Conservation (phyloP, 2,888 invertebrate genomes). For the Adela reaumurella region DNA sequence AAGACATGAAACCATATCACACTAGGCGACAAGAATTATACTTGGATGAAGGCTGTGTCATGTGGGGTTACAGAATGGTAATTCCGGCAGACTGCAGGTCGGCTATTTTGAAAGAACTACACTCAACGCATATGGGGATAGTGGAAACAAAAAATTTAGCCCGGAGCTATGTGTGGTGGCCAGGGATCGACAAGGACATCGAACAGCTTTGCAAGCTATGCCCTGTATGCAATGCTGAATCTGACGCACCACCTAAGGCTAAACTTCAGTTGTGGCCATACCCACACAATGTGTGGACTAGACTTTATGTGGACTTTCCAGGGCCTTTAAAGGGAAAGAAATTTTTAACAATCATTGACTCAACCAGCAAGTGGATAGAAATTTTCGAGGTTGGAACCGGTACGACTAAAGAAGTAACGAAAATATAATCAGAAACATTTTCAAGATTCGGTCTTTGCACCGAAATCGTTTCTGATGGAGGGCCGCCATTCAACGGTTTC, state of each 20-base stretch:
- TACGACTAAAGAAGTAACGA: background rate
- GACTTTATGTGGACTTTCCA: background rate
- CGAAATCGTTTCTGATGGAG: constrained; percentile 2
- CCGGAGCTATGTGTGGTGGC: too few relatives aligned
- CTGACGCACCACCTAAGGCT: background rate
- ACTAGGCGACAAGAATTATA: too few relatives aligned
- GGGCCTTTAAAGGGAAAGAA: background rate
- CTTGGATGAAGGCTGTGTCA: too few relatives aligned
- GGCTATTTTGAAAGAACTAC: background rate
- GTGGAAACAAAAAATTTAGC: background rate
- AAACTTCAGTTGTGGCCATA: background rate
- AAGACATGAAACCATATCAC: too few relatives aligned
- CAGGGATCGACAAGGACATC: background rate
- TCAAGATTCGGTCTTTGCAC: background rate
- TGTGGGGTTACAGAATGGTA: too few relatives aligned
- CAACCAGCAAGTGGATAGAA: constrained; percentile 1
- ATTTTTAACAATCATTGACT: background rate
- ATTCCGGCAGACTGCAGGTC: too few relatives aligned
- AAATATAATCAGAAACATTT: background rate
- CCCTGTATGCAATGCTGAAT: background rate
- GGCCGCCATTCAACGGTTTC: background rate
- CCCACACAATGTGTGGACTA: background rate
- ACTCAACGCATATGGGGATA: background rate
- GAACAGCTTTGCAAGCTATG: background rate
- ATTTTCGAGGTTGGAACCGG: background rate